A percentile compares a stretch with the other conserved stretches of the same genome.
phyloP scores from a whole-genome alignment of 2,888 invertebrate genomes.

The Plusia festucae region DNA sequence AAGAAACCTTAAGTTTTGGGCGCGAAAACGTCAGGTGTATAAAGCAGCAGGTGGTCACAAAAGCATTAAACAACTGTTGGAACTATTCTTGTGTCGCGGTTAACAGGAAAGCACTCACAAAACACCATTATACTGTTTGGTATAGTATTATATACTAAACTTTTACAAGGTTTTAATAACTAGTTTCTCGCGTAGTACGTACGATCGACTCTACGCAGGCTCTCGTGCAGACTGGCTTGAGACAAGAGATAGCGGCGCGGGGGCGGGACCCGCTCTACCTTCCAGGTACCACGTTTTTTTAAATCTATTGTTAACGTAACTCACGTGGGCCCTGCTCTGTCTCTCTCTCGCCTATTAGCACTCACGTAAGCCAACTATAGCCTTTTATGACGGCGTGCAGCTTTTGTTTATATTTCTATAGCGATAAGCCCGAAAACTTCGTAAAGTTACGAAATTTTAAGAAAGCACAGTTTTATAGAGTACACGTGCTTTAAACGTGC shows the following conservation, averaged over 20 bases:
- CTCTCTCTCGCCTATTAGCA: conserved; percentile 67
- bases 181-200: conserved; percentile 42
- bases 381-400: conserved; percentile 62
- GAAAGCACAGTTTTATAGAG: conserved; percentile 58
- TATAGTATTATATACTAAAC: conserved; percentile 59
- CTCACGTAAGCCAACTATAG: conserved; percentile 62
- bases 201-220: conserved; percentile 74
- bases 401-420: conserved; percentile 84
- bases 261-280: conserved; percentile 78
- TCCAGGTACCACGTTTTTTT: conserved; percentile 85
- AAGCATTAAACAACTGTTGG: conserved; percentile 66
- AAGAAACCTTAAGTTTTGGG: conserved; percentile 66
- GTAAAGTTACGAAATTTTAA: conserved; percentile 69
- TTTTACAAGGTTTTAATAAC: conserved; percentile 37
- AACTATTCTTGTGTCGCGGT: conserved; percentile 63
- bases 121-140: conserved; percentile 61
- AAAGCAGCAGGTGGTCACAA: conserved; percentile 74
- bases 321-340: conserved; percentile 80
- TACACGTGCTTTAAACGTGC: conserved; percentile 76
- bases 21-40: conserved; percentile 79
- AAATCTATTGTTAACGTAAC: conserved; percentile 85
- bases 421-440: conserved; percentile 70
- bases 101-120: conserved; percentile 60
- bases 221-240: conserved; percentile 76
- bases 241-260: conserved; percentile 68